Base-by-base conservation (phyloP, 1,140 invertebrate species). In the Leucophenga varia region DNA sequence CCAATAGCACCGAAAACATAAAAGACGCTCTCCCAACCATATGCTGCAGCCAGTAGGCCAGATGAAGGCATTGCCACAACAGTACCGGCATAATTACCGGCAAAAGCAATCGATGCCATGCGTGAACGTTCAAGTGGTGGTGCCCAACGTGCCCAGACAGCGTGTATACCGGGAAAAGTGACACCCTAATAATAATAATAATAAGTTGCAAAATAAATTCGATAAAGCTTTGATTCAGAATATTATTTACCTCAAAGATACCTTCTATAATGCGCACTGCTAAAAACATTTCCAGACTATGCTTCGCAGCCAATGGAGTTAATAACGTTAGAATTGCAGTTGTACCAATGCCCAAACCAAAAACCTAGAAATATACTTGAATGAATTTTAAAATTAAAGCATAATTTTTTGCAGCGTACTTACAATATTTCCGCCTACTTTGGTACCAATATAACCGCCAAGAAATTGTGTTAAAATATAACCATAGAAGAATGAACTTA, bases 401-500 rank as follows among this genome's bases (percentile, higher is more conserved):
- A 47, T n/a, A n/a, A n/a, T n/a, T n/a, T n/a, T n/a, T n/a, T n/a
- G n/a, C n/a, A n/a, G n/a, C n/a, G n/a, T 59, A 64, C 82, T 79
- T 65, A 88, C 85, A 54, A 86, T 82, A 75, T 79, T 82, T 76
- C 78, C 89, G 57, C 87, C 87, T 57, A 86, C 81, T 61, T 82
- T 82, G 49, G 84, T 79, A 10, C 82, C 84, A n/a, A 90, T 70
- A 80, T 83, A 88, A 18, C 87, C 88, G 3, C 89, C 90, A 0
- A 85, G 74, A 37, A 89, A 75, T 70, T 89, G 87, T 0, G 87
- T 89, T 20, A 86, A 72, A 22, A 89, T 82, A 59, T 89, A 89
- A 6, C 88, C 88, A 59, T 89, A 90, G 74, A 94, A 95, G 77
- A 95, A 95, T 0, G 90, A 89, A 59, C 90, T 90, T 17, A 95